Evolutionary conservation across 1,140 invertebrate species (phyloP).

Genomic region (Plodia interpunctella): DNA sequence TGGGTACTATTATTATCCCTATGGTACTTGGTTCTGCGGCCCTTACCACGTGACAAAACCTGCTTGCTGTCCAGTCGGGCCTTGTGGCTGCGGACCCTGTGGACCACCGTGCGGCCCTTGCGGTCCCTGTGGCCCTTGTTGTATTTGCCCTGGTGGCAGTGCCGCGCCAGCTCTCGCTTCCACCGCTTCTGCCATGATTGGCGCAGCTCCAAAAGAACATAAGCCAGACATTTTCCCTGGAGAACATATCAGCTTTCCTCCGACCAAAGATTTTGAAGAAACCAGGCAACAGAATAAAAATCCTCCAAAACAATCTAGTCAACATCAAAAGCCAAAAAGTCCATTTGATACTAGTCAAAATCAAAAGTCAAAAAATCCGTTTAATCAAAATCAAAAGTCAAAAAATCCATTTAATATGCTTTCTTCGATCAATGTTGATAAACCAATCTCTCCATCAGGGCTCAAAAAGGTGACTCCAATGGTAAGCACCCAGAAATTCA

Average conservation of each 20-base stretch:
- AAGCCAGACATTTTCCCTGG: not conserved
- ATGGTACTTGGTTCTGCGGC: conserved; percentile 64
- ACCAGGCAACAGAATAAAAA: not conserved
- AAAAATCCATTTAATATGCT: not conserved
- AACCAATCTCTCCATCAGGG: not conserved
- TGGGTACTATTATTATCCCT: conserved; percentile 67
- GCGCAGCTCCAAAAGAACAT: not conserved
- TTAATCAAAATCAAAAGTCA: not conserved
- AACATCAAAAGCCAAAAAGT: not conserved
- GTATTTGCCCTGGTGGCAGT: not conserved
- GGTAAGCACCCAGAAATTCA: not conserved
- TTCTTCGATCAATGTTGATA: not conserved
- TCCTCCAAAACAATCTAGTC: too few relatives aligned
- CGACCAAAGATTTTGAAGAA: not conserved
- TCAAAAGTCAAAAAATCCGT: not conserved
- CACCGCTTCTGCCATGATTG: conserved; percentile 22
- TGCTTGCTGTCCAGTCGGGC: conserved; percentile 55
- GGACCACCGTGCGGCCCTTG: conserved; percentile 34
- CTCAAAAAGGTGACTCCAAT: conserved; percentile 3
- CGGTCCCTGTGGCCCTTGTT: conserved; percentile 31
- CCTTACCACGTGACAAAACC: conserved; percentile 48
- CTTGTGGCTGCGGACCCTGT: conserved; percentile 37
- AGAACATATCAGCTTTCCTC: not conserved
- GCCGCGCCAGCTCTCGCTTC: conserved; percentile 16
- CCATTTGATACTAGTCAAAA: not conserved